Conservation (phyloP, 2,797 vertebrate genomes). For the Rhodeus uyekii region DNA sequence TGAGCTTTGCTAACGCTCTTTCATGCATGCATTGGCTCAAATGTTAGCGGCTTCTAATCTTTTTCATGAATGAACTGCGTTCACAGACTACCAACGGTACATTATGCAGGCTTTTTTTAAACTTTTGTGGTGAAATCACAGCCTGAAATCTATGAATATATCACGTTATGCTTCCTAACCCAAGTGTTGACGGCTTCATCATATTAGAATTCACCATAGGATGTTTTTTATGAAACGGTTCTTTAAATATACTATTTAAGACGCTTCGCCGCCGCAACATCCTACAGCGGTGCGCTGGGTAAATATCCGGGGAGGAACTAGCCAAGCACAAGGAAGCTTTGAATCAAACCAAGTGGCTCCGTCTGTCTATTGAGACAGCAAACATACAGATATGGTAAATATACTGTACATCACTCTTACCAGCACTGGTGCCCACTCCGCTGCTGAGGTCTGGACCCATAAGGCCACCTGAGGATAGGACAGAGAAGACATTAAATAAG, state of each 20-base stretch:
- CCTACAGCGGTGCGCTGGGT: conserved; percentile 23
- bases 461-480: conserved; percentile 81
- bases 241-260: conserved; percentile 43
- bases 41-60: background rate
- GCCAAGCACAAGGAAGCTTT: conserved; percentile 20
- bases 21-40: background rate
- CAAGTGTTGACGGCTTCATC: conserved; percentile 20
- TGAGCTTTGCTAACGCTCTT: background rate
- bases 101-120: background rate
- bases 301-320: conserved; percentile 47
- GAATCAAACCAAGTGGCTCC: conserved; percentile 40
- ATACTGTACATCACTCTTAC: conserved; percentile 71
- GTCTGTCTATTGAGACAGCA: conserved; percentile 26
- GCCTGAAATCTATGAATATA: conserved; percentile 4
- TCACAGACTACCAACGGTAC: background rate
- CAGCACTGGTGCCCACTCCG: conserved; percentile 88
- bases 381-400: conserved; percentile 41
- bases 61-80: background rate
- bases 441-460: conserved; percentile 88
- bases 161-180: background rate
- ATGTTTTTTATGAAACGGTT: conserved; percentile 15
- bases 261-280: conserved; percentile 27
- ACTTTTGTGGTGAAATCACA: background rate
- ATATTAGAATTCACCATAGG: conserved; percentile 7
- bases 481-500: conserved; percentile 51